Evolutionary conservation across 2,888 invertebrate species (phyloP).

Genomic region (Zeuzera pyrina): DNA sequence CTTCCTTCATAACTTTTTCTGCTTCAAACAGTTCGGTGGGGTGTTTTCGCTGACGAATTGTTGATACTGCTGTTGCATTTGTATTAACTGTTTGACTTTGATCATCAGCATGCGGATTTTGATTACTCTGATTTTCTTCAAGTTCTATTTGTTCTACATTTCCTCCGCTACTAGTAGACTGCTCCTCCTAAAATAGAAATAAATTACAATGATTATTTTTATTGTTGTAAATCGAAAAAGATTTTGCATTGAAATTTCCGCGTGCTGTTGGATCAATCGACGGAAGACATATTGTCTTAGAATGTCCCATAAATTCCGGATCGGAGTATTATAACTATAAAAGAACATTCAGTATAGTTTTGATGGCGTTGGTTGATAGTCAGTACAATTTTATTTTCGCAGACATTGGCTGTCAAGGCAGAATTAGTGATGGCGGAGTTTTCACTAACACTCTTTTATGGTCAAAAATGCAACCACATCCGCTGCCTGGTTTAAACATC

Average conservation of each 20-base stretch:
- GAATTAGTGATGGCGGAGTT: slow-evolving; percentile 19
- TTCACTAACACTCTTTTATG: slow-evolving; percentile 20
- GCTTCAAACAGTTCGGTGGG: background rate
- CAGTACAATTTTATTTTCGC: slow-evolving; percentile 15
- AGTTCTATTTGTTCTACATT: slow-evolving; percentile 4
- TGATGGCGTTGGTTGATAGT: slow-evolving; percentile 16
- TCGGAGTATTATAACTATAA: slow-evolving; percentile 14
- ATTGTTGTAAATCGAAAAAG: slow-evolving; percentile 9
- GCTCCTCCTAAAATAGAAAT: slow-evolving; percentile 2
- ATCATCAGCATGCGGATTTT: too few species aligned
- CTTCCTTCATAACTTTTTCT: background rate
- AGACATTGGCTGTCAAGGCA: slow-evolving; percentile 19
- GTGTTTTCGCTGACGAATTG: background rate
- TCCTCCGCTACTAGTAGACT: slow-evolving; percentile 3
- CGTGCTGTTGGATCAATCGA: slow-evolving; percentile 10
- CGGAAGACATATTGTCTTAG: slow-evolving; percentile 16
- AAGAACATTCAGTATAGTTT: slow-evolving; percentile 15
- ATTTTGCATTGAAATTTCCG: slow-evolving; percentile 4
- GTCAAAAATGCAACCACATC: slow-evolving; percentile 17
- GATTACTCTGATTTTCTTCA: slow-evolving; percentile 3
- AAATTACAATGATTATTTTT: slow-evolving; percentile 2
- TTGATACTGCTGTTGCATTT: too few species aligned
- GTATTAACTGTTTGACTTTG: too few species aligned
- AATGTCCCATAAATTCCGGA: slow-evolving; percentile 14
- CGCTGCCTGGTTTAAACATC: slow-evolving; percentile 14